Conservation (phyloP, 2,113 vertebrate genomes). For the Nicator chloris region DNA sequence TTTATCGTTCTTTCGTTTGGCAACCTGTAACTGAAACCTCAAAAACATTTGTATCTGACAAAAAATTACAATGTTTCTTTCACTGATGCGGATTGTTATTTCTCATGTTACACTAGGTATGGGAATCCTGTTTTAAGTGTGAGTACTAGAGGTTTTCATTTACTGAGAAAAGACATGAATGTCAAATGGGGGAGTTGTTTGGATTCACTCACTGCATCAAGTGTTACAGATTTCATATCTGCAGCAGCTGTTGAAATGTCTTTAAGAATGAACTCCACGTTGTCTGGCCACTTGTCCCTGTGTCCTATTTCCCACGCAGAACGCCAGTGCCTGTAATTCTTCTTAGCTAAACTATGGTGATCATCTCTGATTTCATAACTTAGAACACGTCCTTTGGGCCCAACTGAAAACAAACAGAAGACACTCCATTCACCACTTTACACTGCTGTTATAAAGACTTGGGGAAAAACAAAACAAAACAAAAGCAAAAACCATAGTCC, state of each 20-base stretch:
- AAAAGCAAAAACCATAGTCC: not conserved
- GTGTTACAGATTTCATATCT: conserved; percentile 72
- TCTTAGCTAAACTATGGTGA: conserved; percentile 78
- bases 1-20: not conserved
- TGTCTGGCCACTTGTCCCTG: conserved; percentile 84
- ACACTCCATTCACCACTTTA: not conserved
- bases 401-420: conserved; percentile 75
- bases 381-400: conserved; percentile 79
- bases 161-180: not conserved
- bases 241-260: conserved; percentile 75
- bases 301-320: conserved; percentile 77
- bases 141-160: not conserved
- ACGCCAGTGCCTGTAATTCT: conserved; percentile 84
- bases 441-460: not conserved
- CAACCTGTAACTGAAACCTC: not conserved
- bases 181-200: not conserved
- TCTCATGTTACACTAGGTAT: not conserved
- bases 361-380: conserved; percentile 88
- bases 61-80: not conserved
- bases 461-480: not conserved
- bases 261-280: conserved; percentile 80
- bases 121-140: not conserved
- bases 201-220: conserved; percentile 85
- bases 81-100: not conserved
- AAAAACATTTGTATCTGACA: not conserved